Percentiles rank a stretch among this genome's conserved stretches.
Evolutionary conservation across 2,888 invertebrate genomes (phyloP).

Genomic region (Pterostichus niger): DNA sequence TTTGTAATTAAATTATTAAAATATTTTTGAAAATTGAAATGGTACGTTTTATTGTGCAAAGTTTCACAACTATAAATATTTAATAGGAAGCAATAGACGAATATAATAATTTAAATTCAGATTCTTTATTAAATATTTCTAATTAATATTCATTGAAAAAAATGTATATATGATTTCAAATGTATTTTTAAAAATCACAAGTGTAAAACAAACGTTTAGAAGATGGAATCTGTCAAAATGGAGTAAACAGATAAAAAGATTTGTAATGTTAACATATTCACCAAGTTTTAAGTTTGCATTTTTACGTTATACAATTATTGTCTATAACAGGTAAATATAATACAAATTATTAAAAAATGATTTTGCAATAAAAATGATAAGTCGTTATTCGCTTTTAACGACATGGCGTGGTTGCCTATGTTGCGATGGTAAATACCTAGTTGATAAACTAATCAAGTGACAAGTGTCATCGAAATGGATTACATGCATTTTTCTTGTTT

Average conservation of each 20-base stretch:
- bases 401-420: slow-evolving; percentile 63
- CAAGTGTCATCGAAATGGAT: slow-evolving; percentile 65
- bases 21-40: too few relatives aligned
- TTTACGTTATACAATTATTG: slow-evolving; percentile 7
- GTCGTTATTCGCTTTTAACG: slow-evolving; percentile 12
- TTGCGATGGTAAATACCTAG: slow-evolving; percentile 43
- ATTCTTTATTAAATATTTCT: too few relatives aligned
- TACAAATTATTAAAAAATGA: background rate
- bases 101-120: too few relatives aligned
- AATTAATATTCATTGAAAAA: background rate
- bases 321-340: slow-evolving; percentile 28
- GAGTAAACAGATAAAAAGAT: slow-evolving; percentile 64
- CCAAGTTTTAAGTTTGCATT: slow-evolving; percentile 27
- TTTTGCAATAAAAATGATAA: slow-evolving; percentile 12
- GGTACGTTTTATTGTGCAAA: too few relatives aligned
- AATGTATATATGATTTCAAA: background rate
- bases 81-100: too few relatives aligned
- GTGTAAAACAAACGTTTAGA: slow-evolving; percentile 5
- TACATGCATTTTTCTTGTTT: slow-evolving; percentile 53
- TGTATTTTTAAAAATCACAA: background rate
- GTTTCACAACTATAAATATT: too few relatives aligned
- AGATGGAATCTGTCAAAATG: slow-evolving; percentile 65
- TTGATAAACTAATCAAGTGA: slow-evolving; percentile 65
- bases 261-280: slow-evolving; percentile 22
- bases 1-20: too few relatives aligned